Base-by-base conservation (phyloP, 2,113 vertebrate species). In the Dipodomys ordii region DNA sequence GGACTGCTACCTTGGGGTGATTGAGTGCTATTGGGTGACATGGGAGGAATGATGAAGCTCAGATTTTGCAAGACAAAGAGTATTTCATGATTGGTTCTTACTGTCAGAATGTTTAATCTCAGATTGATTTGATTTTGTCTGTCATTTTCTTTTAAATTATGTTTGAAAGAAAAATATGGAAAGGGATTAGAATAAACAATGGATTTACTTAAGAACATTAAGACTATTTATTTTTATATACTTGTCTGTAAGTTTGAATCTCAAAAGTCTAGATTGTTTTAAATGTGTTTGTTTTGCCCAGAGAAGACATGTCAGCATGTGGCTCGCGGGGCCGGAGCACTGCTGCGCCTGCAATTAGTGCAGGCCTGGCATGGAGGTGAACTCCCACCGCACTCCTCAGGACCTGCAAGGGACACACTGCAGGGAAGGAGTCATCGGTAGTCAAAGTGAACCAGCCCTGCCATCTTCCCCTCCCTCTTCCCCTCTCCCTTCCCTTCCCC, bases 71-170 rank as follows among this genome's bases (percentile, higher is more conserved):
- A 4, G 64, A n/a, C 0, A 67, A 28, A 57, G 93, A 53, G 11
- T 23, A 3, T 35, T 39, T 83, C n/a, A n/a, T 39, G 11, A 2
- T 23, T 13, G 57, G 46, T 35, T 60, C 39, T 69, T 4, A 3
- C 46, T 9, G 0, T 28, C 32, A 78, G 81, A 6, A 7, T 18
- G 28, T 49, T 49, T 32, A 53, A 62, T 67, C 74, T 69, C 13
- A 25, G 30, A 44, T 10, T 12, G 15, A 72, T 84, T 76, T 39
- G 67, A 77, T 57, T 44, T n/a, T 28, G 22, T 46, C 1, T 60
- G 65, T 80, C 78, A 18, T 92, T 89, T 84, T 90, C 53, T 84
- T 57, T 32, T 68, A 80, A 67, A 49, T 87, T 62, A 23, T 65
- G 74, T 13, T 65, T 57, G 68, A 65, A 20, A 79, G 71, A 77